phyloP scores from a whole-genome alignment of 2,888 invertebrate species.

The Cryptocheilus praepositus region DNA sequence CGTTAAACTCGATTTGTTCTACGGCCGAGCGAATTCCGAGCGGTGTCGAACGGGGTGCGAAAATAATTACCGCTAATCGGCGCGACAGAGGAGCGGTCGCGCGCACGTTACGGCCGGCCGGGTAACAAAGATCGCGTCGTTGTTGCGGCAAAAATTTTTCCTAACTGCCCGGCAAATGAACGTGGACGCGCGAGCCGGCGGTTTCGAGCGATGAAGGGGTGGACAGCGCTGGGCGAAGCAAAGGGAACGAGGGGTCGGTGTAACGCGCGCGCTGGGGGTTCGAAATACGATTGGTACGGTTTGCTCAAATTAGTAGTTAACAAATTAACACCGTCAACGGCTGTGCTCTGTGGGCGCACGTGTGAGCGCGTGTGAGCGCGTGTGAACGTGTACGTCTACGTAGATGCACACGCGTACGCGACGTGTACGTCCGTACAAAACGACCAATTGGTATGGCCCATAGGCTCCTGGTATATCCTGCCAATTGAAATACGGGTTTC shows the following conservation, averaged over 20 bases:
- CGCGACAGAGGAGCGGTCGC: slow-evolving; percentile 11
- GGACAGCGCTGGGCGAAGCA: no score
- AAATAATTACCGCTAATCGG: slow-evolving; percentile 41
- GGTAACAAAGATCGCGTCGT: slow-evolving; percentile 7
- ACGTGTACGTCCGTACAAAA: slow-evolving; percentile 13
- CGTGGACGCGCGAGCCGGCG: background rate
- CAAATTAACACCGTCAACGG: slow-evolving; percentile 51
- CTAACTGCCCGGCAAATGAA: background rate
- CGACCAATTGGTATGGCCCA: slow-evolving; percentile 33
- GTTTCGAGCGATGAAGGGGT: background rate
- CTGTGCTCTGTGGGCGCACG: background rate
- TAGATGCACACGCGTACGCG: background rate
- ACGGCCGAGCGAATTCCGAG: no score
- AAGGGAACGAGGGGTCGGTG: no score
- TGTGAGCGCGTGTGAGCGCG: no score
- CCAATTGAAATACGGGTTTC: slow-evolving; percentile 62
- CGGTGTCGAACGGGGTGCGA: background rate
- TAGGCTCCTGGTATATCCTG: slow-evolving; percentile 49
- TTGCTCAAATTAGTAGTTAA: slow-evolving; percentile 59
- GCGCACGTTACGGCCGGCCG: background rate
- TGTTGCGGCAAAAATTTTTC: slow-evolving; percentile 2
- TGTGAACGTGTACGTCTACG: background rate
- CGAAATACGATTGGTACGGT: slow-evolving; percentile 47
- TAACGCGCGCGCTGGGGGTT: slow-evolving; percentile 20
- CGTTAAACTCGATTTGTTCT: no score